Evolutionary conservation across 2,888 invertebrate species (phyloP).

Genomic region (Mythimna vitellina): DNA sequence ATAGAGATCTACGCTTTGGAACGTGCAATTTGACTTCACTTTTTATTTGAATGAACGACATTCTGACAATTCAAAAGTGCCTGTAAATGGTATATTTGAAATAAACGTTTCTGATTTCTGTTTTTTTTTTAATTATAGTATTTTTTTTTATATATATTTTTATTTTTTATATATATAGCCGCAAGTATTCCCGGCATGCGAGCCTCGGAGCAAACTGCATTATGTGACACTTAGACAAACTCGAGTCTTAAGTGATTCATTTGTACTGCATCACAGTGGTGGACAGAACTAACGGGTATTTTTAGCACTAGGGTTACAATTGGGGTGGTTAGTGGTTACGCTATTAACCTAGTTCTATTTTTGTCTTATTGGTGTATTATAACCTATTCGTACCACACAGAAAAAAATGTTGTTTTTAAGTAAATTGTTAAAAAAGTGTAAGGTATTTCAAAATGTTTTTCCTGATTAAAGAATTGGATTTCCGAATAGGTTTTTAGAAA

Average conservation of each 20-base stretch:
- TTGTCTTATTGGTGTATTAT: neutral
- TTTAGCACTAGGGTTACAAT: constrained; percentile 23
- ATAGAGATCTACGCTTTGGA: too few relatives aligned
- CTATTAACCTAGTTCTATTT: constrained; percentile 38
- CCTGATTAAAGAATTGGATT: too few relatives aligned
- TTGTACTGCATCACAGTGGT: constrained; percentile 22
- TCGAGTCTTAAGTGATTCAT: constrained; percentile 46
- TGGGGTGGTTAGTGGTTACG: constrained; percentile 8
- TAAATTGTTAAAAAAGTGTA: neutral
- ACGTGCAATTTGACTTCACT: too few relatives aligned
- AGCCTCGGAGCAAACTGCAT: constrained; percentile 48
- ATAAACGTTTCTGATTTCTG: too few relatives aligned
- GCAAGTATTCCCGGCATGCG: constrained; percentile 48
- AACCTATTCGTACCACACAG: neutral
- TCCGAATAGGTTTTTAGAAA: too few relatives aligned
- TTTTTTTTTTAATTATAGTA: too few relatives aligned
- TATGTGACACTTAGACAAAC: constrained; percentile 48
- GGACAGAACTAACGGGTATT: constrained; percentile 34
- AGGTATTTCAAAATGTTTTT: too few relatives aligned
- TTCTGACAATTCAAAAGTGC: too few relatives aligned
- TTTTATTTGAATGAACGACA: too few relatives aligned
- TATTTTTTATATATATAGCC: constrained; percentile 49
- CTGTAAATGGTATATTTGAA: too few relatives aligned
- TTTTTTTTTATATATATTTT: too few relatives aligned
- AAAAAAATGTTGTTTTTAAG: neutral